Evolutionary conservation across 2,888 invertebrate genomes (phyloP).

Genomic region (Caenorhabditis drosophilae): DNA sequence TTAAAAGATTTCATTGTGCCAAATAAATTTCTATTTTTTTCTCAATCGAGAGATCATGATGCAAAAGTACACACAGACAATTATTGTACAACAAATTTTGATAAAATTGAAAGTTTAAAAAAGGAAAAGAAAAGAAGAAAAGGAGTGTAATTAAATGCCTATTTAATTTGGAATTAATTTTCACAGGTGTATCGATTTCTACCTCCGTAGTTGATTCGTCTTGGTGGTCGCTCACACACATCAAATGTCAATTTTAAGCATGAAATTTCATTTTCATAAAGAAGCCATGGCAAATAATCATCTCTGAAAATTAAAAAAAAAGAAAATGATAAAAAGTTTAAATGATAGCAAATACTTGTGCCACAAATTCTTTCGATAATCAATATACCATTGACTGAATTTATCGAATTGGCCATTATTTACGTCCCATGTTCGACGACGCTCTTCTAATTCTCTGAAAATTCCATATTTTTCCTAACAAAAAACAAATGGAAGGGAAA

Average conservation of each 20-base stretch:
- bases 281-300: slow-evolving; percentile 68
- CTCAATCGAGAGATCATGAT: slow-evolving; percentile 18
- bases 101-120: background rate
- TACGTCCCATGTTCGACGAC: slow-evolving; percentile 66
- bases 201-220: slow-evolving; percentile 56
- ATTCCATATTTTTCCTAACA: background rate
- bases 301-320: slow-evolving; percentile 51
- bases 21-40: too few species aligned
- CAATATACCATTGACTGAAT: slow-evolving; percentile 68
- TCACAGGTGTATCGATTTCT: slow-evolving; percentile 61
- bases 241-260: slow-evolving; percentile 68
- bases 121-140: slow-evolving; percentile 6
- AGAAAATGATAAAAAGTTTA: background rate
- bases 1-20: too few species aligned
- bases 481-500: too few species aligned
- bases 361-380: slow-evolving; percentile 68
- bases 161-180: slow-evolving; percentile 19
- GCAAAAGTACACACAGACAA: background rate
- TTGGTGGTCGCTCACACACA: slow-evolving; percentile 66
- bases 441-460: slow-evolving; percentile 49
- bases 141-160: slow-evolving; percentile 12
- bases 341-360: slow-evolving; percentile 49
- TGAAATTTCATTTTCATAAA: slow-evolving; percentile 68
- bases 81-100: slow-evolving; percentile 1
- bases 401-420: slow-evolving; percentile 66